A percentile compares a stretch with the other conserved stretches of the same genome.
phyloP scores from a whole-genome alignment of 2,888 invertebrate genomes.

The Cosmopolites sordidus region DNA sequence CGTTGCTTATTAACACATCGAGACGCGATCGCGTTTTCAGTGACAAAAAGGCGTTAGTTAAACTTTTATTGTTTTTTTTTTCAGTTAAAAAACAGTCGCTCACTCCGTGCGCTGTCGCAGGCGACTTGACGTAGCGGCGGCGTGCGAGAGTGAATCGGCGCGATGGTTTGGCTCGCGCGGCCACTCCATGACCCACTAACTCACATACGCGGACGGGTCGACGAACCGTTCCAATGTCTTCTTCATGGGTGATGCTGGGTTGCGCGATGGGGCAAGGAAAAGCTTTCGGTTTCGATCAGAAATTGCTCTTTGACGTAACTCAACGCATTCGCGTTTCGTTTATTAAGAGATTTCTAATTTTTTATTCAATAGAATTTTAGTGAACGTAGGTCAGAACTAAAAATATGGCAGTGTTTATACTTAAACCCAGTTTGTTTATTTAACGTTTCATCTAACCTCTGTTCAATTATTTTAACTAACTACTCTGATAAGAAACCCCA shows the following conservation, averaged over 20 bases:
- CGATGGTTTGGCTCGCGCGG: conserved; percentile 24
- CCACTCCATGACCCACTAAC: conserved; percentile 48
- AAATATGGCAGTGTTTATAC: no score
- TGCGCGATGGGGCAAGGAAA: conserved; percentile 29
- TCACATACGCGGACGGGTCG: conserved; percentile 48
- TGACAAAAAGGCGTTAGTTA: conserved; percentile 8
- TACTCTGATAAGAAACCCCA: no score
- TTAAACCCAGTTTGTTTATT: no score
- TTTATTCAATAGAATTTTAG: no score
- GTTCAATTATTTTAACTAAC: no score
- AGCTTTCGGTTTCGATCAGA: conserved; percentile 27
- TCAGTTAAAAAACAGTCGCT: conserved; percentile 19
- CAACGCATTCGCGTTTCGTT: neutral
- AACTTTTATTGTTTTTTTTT: conserved; percentile 8
- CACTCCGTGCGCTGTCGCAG: conserved; percentile 13
- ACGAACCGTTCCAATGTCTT: conserved; percentile 41
- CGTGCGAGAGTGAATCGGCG: conserved; percentile 25
- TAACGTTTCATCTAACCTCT: no score
- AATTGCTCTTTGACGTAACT: neutral
- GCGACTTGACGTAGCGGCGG: conserved; percentile 24
- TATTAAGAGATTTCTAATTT: no score
- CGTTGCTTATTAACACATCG: neutral
- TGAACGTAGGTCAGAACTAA: no score
- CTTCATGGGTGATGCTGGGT: conserved; percentile 28
- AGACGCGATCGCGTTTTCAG: neutral